phyloP scores from a whole-genome alignment of 2,888 invertebrate species.

The Sericinus montela region DNA sequence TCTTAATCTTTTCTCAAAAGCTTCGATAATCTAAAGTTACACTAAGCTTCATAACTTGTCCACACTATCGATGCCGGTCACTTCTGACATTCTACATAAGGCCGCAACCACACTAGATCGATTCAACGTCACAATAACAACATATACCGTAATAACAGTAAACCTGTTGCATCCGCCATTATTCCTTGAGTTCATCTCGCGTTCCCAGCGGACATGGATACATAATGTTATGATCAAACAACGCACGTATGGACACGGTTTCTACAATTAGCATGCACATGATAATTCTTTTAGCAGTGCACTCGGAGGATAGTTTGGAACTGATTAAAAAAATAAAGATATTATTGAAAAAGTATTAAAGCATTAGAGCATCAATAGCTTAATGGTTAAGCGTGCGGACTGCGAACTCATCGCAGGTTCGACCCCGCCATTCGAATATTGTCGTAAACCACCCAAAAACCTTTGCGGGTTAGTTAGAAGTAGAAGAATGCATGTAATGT shows the following conservation, averaged over 20 bases:
- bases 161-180: slow-evolving; percentile 9
- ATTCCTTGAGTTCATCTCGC: not conserved
- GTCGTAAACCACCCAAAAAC: too few species aligned
- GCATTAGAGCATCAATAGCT: too few species aligned
- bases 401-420: too few species aligned
- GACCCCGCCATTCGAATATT: too few species aligned
- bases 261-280: slow-evolving; percentile 14
- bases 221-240: slow-evolving; percentile 22
- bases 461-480: too few species aligned
- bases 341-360: not conserved
- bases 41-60: too few species aligned
- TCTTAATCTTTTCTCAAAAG: too few species aligned
- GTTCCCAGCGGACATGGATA: slow-evolving; percentile 12
- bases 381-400: too few species aligned
- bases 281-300: slow-evolving; percentile 17
- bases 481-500: too few species aligned
- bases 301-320: not conserved
- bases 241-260: slow-evolving; percentile 9
- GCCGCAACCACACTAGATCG: not conserved
- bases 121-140: slow-evolving; percentile 6
- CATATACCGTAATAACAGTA: slow-evolving; percentile 17
- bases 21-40: too few species aligned
- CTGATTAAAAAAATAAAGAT: not conserved
- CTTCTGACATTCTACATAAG: not conserved
- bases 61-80: too few species aligned